Evolutionary conservation across 2,888 invertebrate species (phyloP).

Genomic region (Epirrita christyi): DNA sequence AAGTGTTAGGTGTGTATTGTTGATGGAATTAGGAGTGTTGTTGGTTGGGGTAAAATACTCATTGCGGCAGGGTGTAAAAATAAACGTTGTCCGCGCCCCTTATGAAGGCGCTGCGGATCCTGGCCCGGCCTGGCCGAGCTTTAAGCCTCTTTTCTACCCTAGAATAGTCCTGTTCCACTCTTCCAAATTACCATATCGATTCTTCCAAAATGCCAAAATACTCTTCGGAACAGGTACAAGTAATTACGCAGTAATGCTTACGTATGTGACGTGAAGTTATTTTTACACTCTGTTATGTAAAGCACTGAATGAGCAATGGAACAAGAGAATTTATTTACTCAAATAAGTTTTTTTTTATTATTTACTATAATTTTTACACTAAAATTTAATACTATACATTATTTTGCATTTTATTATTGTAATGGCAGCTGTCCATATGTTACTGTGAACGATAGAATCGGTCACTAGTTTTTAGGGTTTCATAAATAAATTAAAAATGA

Average conservation of each 20-base stretch:
- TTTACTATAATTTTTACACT: slow-evolving; percentile 73
- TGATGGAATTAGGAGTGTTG: slow-evolving; percentile 79
- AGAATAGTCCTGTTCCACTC: slow-evolving; percentile 49
- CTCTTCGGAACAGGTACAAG: slow-evolving; percentile 47
- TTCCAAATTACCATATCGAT: slow-evolving; percentile 36
- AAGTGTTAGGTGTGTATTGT: slow-evolving; percentile 82
- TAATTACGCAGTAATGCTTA: slow-evolving; percentile 38
- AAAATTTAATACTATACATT: slow-evolving; percentile 74
- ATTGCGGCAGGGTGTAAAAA: slow-evolving; percentile 78
- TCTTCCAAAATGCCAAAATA: slow-evolving; percentile 39
- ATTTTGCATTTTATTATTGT: slow-evolving; percentile 82
- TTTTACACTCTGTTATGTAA: slow-evolving; percentile 77
- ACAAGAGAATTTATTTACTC: slow-evolving; percentile 85
- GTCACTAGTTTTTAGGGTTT: slow-evolving; percentile 74
- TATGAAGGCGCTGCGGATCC: slow-evolving; percentile 35
- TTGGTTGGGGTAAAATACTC: slow-evolving; percentile 79
- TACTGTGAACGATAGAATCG: slow-evolving; percentile 69
- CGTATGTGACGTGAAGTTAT: slow-evolving; percentile 53
- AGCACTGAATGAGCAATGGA: slow-evolving; percentile 83
- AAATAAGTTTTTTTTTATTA: slow-evolving; percentile 75
- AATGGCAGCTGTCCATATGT: slow-evolving; percentile 81
- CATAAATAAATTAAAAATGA: slow-evolving; percentile 76
- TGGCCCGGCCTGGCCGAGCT: slow-evolving; percentile 18
- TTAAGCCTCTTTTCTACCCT: slow-evolving; percentile 37
- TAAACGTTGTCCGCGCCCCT: slow-evolving; percentile 50